Conservation (phyloP, 2,797 vertebrate species). For the Erethizon dorsatum region DNA sequence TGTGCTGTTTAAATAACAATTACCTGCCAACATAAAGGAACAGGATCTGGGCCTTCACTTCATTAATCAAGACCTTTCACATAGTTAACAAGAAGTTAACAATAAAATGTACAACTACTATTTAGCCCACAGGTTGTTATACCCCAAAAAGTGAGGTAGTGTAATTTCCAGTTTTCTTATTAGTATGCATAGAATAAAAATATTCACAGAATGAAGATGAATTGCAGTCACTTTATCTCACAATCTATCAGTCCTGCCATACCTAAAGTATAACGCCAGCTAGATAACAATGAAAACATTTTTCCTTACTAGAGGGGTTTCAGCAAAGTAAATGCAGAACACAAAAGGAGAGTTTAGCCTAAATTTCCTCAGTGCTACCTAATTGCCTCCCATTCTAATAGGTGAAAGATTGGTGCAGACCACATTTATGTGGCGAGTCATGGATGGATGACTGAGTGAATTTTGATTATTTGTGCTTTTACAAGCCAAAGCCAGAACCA, state of each 20-base stretch:
- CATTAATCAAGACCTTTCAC: background rate
- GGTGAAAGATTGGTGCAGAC: background rate
- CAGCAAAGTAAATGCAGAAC: background rate
- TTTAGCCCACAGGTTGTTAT: background rate
- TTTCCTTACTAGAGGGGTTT: slow-evolving; percentile 42
- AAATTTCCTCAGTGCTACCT: background rate
- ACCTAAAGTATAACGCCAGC: background rate
- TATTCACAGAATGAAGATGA: slow-evolving; percentile 49
- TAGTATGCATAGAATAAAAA: slow-evolving; percentile 20
- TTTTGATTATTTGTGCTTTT: background rate
- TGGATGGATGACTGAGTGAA: background rate
- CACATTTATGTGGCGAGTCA: background rate
- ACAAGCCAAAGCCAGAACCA: background rate
- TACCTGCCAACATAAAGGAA: slow-evolving; percentile 30
- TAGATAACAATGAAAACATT: background rate
- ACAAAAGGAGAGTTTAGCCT: background rate
- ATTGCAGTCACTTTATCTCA: background rate
- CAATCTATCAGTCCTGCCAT: background rate
- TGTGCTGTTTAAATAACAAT: slow-evolving; percentile 38
- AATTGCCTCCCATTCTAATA: background rate
- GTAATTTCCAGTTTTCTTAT: background rate
- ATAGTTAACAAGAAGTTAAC: background rate
- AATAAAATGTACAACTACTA: background rate
- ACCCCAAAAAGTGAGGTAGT: background rate
- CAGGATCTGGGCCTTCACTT: background rate